These are phyloP conservation scores for Artemia sp. DNA, from an alignment of 2,888 invertebrate species.

Conservation along the genomic window DNA sequence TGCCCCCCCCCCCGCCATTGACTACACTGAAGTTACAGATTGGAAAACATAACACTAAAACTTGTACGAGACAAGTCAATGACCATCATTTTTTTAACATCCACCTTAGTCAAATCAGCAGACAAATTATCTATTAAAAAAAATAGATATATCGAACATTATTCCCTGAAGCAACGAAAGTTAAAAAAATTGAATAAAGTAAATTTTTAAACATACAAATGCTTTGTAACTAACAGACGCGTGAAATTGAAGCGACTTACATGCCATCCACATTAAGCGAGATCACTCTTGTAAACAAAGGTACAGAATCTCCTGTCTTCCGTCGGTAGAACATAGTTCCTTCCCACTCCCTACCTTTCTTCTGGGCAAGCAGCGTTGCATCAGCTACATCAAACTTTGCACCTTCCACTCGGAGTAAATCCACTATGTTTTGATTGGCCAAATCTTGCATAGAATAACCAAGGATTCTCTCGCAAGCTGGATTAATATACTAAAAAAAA, in stretches of 20 bases:
- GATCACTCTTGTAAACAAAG: conserved; percentile 57
- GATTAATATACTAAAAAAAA: conserved; percentile 55
- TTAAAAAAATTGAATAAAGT: no score
- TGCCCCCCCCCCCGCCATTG: no score
- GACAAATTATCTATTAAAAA: no score
- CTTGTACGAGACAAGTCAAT: no score
- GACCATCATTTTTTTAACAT: no score
- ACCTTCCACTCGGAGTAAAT: conserved; percentile 38
- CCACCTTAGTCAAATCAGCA: no score
- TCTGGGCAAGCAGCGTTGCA: conserved; percentile 31
- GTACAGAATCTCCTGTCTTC: conserved; percentile 59
- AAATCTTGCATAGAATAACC: conserved; percentile 51
- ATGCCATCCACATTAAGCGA: conserved; percentile 39
- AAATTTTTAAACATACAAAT: no score
- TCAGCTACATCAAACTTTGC: conserved; percentile 32
- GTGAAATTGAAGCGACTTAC: not conserved
- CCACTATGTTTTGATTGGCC: conserved; percentile 42
- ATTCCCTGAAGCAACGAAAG: no score
- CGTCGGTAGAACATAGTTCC: conserved; percentile 48
- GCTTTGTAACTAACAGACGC: no score
- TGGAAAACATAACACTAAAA: no score
- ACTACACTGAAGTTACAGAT: no score
- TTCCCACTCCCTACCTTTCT: conserved; percentile 49
- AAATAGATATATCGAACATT: no score
- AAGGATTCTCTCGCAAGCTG: conserved; percentile 61